Conservation (phyloP, 2,797 vertebrate genomes). For the Cossypha caffra region DNA sequence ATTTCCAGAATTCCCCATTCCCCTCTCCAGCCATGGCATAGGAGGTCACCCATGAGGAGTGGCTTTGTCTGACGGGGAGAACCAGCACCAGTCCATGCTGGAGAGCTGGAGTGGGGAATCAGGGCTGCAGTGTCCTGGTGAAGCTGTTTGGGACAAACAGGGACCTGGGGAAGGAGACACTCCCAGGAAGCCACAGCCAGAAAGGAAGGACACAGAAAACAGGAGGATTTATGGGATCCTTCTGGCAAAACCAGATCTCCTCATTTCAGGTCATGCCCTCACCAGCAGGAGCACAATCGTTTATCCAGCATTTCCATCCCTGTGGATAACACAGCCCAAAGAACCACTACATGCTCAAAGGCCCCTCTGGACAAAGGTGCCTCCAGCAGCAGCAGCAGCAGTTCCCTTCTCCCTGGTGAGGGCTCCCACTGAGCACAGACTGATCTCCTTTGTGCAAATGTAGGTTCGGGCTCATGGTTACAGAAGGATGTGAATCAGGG, state of each 20-base stretch:
- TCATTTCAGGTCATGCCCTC: background rate
- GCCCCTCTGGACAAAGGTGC: background rate
- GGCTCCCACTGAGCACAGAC: background rate
- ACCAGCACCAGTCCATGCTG: background rate
- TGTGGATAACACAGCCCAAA: background rate
- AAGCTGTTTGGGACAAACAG: background rate
- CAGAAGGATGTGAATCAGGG: background rate
- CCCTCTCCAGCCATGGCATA: background rate
- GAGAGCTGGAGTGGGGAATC: background rate
- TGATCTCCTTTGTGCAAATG: background rate
- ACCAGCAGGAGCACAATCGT: background rate
- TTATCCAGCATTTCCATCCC: background rate
- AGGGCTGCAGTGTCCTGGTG: background rate
- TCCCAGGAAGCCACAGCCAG: background rate
- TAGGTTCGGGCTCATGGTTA: background rate
- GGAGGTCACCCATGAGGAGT: background rate
- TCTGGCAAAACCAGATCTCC: background rate
- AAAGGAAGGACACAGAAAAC: background rate
- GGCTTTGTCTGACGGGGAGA: fast-evolving
- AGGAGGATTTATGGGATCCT: background rate
- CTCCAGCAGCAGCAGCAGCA: background rate
- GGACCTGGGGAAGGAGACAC: background rate
- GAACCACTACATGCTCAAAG: background rate
- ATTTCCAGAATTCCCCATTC: background rate
- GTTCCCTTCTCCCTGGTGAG: background rate